phyloP scores from a whole-genome alignment of 1,140 invertebrate genomes.

The Drosophila baimaii region DNA sequence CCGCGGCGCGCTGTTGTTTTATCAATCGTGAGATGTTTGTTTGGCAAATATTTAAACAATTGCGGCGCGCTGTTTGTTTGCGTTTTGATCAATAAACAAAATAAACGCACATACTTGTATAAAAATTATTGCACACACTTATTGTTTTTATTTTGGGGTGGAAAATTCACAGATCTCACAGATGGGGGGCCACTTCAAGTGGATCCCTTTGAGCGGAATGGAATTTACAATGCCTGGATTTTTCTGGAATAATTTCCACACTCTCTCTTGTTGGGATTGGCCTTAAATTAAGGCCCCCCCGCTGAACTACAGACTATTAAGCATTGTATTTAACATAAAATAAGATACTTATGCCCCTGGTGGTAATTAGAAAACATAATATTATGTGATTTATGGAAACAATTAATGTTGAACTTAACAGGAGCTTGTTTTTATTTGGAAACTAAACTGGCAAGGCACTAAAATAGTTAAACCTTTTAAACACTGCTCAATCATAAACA shows the following conservation, averaged over 20 bases:
- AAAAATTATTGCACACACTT: conserved; percentile 50
- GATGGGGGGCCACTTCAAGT: neutral
- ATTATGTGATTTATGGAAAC: neutral
- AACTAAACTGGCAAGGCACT: neutral
- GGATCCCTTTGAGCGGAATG: conserved; percentile 6
- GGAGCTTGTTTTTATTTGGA: neutral
- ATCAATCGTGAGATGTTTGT: conserved; percentile 55
- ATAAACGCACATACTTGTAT: conserved; percentile 11
- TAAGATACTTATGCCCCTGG: neutral
- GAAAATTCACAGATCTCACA: neutral
- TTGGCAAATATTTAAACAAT: conserved; percentile 60
- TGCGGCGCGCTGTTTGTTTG: conserved; percentile 40
- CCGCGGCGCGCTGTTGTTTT: conserved; percentile 45
- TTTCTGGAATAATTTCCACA: neutral
- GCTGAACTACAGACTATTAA: neutral
- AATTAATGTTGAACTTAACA: neutral
- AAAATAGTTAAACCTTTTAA: neutral
- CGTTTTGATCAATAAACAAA: conserved; percentile 56
- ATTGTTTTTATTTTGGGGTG: conserved; percentile 18
- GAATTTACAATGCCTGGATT: neutral
- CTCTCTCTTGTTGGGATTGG: neutral
- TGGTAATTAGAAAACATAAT: neutral
- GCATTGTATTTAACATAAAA: conserved; percentile 5
- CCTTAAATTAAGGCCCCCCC: neutral
- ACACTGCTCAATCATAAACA: rapidly evolving